Percentiles rank a stretch among this genome's conserved stretches.
phyloP scores from a whole-genome alignment of 1,140 invertebrate genomes.

The Delia radicum region DNA sequence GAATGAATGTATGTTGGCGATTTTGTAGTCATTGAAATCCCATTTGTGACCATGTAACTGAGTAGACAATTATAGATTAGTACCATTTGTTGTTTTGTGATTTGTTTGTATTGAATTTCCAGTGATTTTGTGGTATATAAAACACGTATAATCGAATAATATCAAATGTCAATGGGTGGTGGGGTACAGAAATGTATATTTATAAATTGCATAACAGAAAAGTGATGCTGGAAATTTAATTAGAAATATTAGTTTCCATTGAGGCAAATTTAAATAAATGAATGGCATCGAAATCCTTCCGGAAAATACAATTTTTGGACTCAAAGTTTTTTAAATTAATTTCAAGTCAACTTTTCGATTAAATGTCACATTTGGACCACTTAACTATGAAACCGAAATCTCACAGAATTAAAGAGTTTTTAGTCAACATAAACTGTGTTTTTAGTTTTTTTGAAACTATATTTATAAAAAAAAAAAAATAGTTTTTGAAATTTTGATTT shows the following conservation, averaged over 20 bases:
- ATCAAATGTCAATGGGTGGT: background rate
- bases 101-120: conserved; percentile 6
- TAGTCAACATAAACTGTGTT: no score
- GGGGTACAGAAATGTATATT: background rate
- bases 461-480: no score
- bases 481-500: no score
- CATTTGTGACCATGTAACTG: conserved; percentile 44
- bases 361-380: no score
- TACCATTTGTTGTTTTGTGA: conserved; percentile 42
- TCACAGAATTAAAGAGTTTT: no score
- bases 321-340: no score
- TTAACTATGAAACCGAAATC: no score
- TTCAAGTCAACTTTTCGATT: no score
- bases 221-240: background rate
- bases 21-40: conserved; percentile 52
- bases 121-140: background rate
- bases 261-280: no score
- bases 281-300: no score
- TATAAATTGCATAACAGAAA: background rate
- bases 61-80: conserved; percentile 54
- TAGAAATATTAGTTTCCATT: background rate
- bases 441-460: no score
- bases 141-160: background rate
- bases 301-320: no score
- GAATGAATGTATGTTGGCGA: conserved; percentile 46